A percentile compares a stretch with the other conserved stretches of the same genome.
phyloP scores from a whole-genome alignment of 2,797 vertebrate genomes.

The Heliangelus exortis region DNA sequence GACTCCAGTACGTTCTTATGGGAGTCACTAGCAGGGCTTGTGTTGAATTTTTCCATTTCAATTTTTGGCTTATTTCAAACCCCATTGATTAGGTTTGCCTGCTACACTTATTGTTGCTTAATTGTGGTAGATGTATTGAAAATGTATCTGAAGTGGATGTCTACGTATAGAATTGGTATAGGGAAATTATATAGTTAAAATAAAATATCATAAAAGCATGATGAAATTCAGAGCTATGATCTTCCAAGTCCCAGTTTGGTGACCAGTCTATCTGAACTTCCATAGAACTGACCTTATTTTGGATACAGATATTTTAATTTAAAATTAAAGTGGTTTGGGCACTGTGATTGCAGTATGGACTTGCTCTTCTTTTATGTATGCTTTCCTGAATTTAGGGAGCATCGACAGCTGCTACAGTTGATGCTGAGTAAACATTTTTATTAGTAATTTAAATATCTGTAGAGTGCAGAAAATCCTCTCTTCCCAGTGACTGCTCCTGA shows the following conservation, averaged over 20 bases:
- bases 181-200: not conserved
- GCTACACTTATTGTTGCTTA: not conserved
- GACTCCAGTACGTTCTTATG: not conserved
- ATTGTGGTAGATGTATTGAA: not conserved
- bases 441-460: constrained; percentile 14
- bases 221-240: not conserved
- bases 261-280: not conserved
- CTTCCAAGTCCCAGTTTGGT: not conserved
- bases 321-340: not conserved
- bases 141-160: not conserved
- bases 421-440: not conserved
- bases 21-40: not conserved
- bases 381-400: not conserved
- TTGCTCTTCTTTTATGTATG: not conserved
- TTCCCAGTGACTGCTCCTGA: not conserved
- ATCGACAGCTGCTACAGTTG: not conserved
- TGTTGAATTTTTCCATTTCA: not conserved
- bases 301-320: not conserved
- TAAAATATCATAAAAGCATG: not conserved
- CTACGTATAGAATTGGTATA: not conserved
- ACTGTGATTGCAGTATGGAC: not conserved
- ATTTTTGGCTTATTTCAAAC: not conserved
- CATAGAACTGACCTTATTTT: not conserved
- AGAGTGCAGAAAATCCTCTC: not conserved
- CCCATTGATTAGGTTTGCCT: not conserved